Evolutionary conservation across 2,113 vertebrate genomes (phyloP).

Genomic region (Bos taurus): DNA sequence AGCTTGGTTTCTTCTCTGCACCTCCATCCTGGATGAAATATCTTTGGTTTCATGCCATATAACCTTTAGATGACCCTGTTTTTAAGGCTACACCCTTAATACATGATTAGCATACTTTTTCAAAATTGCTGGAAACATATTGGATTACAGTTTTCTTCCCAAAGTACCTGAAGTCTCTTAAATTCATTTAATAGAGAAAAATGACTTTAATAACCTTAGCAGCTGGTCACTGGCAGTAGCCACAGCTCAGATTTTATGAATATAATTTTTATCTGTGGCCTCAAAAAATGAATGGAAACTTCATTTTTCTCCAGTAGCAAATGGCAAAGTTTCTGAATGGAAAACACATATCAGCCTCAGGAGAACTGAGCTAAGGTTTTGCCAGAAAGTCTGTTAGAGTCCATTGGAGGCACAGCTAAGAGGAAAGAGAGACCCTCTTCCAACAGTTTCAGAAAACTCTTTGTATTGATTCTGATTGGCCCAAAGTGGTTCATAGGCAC

Average conservation of each 20-base stretch:
- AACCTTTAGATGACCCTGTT: neutral
- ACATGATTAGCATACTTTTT: slow-evolving; percentile 9
- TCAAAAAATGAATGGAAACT: neutral
- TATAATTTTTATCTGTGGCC: slow-evolving; percentile 53
- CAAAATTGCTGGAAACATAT: neutral
- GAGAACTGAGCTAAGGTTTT: slow-evolving; percentile 21
- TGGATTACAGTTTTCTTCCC: slow-evolving; percentile 30
- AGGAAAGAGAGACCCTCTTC: neutral
- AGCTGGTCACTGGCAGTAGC: slow-evolving; percentile 25
- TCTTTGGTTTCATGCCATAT: neutral
- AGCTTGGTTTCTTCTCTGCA: neutral
- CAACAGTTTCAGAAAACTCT: neutral
- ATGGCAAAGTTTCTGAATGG: neutral
- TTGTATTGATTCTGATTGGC: neutral
- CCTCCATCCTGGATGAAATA: neutral
- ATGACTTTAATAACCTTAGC: slow-evolving; percentile 62
- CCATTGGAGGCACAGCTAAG: neutral
- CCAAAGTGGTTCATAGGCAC: neutral
- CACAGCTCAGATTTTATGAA: slow-evolving; percentile 58
- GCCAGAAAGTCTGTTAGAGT: slow-evolving; percentile 15
- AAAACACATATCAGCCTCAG: neutral
- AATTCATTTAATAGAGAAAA: slow-evolving; percentile 62
- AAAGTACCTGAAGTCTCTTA: slow-evolving; percentile 25
- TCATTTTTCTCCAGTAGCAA: slow-evolving; percentile 18
- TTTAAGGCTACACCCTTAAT: neutral